phyloP scores from a whole-genome alignment of 2,888 invertebrate species.

The Aromia moschata region DNA sequence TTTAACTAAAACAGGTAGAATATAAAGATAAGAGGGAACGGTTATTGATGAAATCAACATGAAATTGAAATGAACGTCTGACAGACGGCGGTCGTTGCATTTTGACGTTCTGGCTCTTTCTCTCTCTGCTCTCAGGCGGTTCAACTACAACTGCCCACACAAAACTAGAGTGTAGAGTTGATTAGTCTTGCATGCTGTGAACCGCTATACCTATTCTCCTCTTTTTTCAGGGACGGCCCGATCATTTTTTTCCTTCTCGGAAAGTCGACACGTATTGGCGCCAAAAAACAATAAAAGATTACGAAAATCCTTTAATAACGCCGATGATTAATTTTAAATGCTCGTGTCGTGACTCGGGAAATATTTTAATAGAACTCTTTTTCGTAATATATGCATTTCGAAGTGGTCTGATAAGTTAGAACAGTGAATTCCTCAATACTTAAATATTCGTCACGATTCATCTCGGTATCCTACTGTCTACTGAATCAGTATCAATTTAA shows the following conservation, averaged over 20 bases:
- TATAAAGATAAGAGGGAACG: slow-evolving; percentile 49
- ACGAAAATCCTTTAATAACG: slow-evolving; percentile 34
- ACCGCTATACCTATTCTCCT: slow-evolving; percentile 52
- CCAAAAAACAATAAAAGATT: slow-evolving; percentile 45
- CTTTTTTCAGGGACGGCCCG: slow-evolving; percentile 39
- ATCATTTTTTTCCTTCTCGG: slow-evolving; percentile 45
- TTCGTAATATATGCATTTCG: neutral
- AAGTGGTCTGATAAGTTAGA: neutral
- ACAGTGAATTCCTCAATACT: too few relatives aligned
- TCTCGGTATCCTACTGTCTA: too few relatives aligned
- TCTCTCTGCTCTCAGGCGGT: slow-evolving; percentile 46
- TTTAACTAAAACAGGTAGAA: slow-evolving; percentile 41
- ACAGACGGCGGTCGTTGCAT: slow-evolving; percentile 43
- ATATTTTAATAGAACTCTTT: neutral
- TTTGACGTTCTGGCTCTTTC: slow-evolving; percentile 30
- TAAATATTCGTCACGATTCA: too few relatives aligned
- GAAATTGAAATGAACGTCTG: slow-evolving; percentile 48
- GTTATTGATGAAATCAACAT: slow-evolving; percentile 50
- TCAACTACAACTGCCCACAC: slow-evolving; percentile 53
- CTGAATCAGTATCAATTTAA: too few relatives aligned
- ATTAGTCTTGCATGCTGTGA: slow-evolving; percentile 55
- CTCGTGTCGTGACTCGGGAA: neutral
- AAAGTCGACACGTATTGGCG: slow-evolving; percentile 47
- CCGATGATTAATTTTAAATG: slow-evolving; percentile 12
- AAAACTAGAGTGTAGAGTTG: slow-evolving; percentile 56